Evolutionary conservation across 2,797 vertebrate genomes (phyloP), one percentile per base, ranked within the genome.

Genomic region (Anomalospiza imberbis): DNA sequence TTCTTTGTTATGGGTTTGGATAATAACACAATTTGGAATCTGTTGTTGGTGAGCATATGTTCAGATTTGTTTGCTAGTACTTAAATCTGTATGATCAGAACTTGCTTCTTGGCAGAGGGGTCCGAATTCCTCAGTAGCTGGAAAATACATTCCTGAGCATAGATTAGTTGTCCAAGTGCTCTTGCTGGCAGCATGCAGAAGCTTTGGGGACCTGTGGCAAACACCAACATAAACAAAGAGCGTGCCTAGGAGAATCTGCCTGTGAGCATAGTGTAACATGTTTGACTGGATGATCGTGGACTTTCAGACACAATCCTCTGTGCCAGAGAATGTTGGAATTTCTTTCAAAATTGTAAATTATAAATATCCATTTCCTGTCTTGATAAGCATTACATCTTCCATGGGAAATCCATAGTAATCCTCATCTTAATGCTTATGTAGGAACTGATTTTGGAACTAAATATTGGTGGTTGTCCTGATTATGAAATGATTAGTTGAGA

Each of bases 401-500:
- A 34, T 47, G 20, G 60, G 85, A 94, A 92, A 92, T 93, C 85
- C 83, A 60, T n/a, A 60, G 34, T 68, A 93, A 91, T 85, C 47
- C 15, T 86, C 55, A 53, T 85, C 45, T 74, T 85, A 92, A 73
- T 72, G 77, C 54, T 92, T 62, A 16, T 60, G 40, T 40, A 95
- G 76, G 36, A 91, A 81, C 58, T 45, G 44, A 68, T 89, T 51
- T 88, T 72, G 73, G 68, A 85, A 84, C 47, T 76, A 89, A 80
- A 55, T 67, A 67, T 65, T 75, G 71, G 76, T 79, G 62, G 60
- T 47, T 84, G 63, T 78, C 76, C 62, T 79, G 62, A 76, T 84
- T 91, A 70, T 82, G 21, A 92, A 89, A 91, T 94, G 44, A 90
- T 93, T 91, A 86, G 47, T 88, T 88, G 82, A 91, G 31, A 77